Evolutionary conservation across 1,140 invertebrate species (phyloP).

Genomic region (Hycleus cichorii): DNA sequence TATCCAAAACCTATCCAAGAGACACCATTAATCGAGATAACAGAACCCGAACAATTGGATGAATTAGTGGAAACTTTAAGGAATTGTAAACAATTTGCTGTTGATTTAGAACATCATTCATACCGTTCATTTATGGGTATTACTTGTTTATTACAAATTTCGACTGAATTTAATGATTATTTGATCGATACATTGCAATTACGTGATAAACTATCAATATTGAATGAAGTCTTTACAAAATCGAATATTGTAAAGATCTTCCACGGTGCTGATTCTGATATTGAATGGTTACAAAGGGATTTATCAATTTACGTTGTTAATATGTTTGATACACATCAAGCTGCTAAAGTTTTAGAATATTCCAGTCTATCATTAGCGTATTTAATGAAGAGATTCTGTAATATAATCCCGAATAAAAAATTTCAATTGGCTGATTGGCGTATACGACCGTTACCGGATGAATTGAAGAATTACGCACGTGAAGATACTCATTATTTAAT

Average conservation of each 20-base stretch:
- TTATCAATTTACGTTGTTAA: conserved; percentile 93
- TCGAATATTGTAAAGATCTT: conserved; percentile 89
- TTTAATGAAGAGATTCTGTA: conserved; percentile 73
- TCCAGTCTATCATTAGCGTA: conserved; percentile 68
- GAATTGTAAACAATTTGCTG: conserved; percentile 63
- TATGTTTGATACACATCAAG: conserved; percentile 94
- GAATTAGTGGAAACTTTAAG: conserved; percentile 59
- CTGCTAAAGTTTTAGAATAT: conserved; percentile 68
- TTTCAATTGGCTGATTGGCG: conserved; percentile 96
- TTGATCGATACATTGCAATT: conserved; percentile 83
- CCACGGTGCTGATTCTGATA: conserved; percentile 85
- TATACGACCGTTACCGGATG: conserved; percentile 78
- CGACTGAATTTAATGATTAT: conserved; percentile 79
- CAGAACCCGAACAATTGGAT: conserved; percentile 57
- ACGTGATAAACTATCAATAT: conserved; percentile 68
- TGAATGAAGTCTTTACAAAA: conserved; percentile 92
- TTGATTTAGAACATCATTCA: conserved; percentile 87
- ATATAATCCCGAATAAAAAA: conserved; percentile 75
- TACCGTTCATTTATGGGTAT: conserved; percentile 77
- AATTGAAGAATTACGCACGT: conserved; percentile 82
- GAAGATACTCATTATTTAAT: conserved; percentile 94
- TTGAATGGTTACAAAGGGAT: conserved; percentile 93
- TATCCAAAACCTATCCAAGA: conserved; percentile 48
- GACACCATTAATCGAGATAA: conserved; percentile 62
- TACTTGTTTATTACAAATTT: conserved; percentile 93